Percentiles rank a stretch among this genome's conserved stretches.
Conservation (phyloP, 2,888 invertebrate species). For the Alcis repandata region DNA sequence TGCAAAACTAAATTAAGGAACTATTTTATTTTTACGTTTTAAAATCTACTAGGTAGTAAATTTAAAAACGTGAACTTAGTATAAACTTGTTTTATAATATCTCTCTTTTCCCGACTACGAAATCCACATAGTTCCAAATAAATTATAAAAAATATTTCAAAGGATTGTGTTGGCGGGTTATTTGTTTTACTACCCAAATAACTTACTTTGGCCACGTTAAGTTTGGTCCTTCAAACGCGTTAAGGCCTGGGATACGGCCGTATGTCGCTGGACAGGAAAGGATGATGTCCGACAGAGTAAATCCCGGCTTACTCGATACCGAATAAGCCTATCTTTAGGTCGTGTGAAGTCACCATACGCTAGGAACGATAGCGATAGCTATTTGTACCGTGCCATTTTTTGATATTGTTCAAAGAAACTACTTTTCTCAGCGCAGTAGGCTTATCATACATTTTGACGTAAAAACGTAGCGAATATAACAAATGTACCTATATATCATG, state of each 20-base stretch:
- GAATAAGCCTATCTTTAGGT: constrained; percentile 22
- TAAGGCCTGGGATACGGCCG: constrained; percentile 17
- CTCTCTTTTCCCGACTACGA: no score
- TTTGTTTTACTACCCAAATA: constrained; percentile 1
- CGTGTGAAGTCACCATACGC: constrained; percentile 1
- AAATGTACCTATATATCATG: no score
- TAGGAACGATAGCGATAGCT: not conserved
- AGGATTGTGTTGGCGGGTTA: not conserved
- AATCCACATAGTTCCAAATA: no score
- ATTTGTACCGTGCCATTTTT: not conserved
- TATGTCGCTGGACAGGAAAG: constrained; percentile 19
- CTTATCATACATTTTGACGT: not conserved
- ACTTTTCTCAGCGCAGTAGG: no score
- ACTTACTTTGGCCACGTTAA: constrained; percentile 3
- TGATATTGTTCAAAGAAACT: not conserved
- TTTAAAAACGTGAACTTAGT: no score
- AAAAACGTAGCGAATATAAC: no score
- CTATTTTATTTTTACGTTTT: no score
- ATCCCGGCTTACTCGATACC: constrained; percentile 23
- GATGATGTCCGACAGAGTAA: constrained; percentile 27
- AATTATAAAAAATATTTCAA: no score
- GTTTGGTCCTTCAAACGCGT: constrained; percentile 22
- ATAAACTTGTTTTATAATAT: no score
- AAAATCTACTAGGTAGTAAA: no score
- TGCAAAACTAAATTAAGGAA: no score